Evolutionary conservation across 2,888 invertebrate genomes (phyloP), one percentile per base, ranked within the genome.

Genomic region (Dicyrtomina minuta): DNA sequence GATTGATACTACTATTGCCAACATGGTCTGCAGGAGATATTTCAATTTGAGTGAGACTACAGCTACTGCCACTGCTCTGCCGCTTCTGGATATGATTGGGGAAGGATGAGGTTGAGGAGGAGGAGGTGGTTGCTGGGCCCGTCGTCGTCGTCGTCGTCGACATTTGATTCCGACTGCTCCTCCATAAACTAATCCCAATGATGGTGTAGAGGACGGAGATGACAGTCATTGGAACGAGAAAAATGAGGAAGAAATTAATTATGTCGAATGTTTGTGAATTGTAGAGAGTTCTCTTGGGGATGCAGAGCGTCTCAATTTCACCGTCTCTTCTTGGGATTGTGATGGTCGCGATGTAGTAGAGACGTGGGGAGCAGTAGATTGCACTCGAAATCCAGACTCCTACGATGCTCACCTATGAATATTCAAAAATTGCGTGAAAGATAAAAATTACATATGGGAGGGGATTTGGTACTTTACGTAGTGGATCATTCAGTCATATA

Each of bases 311-410:
- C 79, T 90, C 89, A 75, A 84, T 83, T 73, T 83, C 83, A 1
- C 86, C 88, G 59, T 86, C 84, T 24, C 84, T 10, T 24, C 84
- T 27, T 4, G 17, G 82, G 76, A 87, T 87, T 6, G 87, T 87
- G 62, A 91, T 87, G 0, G 91, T 90, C 80, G 90, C 89, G 77
- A 91, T 91, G 85, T 90, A 91, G 76, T 92, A 87, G 80, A 93
- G 89, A 80, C 91, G 90, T 0, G 93, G 93, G 1, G 89, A 88
- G 73, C 92, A 92, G 83, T 92, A 92, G 0, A 89, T 84, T 0
- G 91, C 91, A 75, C 92, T 90, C 20, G 90, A 86, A 64, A 91
- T 84, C 93, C 93, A 93, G 4, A 93, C 92, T 1, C 88, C 85
- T 24, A 88, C 83, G 77, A 93, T 91, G 64, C 90, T 90, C 80